Base-by-base conservation (phyloP, 2,888 invertebrate genomes). In the Ichneumon xanthorius region DNA sequence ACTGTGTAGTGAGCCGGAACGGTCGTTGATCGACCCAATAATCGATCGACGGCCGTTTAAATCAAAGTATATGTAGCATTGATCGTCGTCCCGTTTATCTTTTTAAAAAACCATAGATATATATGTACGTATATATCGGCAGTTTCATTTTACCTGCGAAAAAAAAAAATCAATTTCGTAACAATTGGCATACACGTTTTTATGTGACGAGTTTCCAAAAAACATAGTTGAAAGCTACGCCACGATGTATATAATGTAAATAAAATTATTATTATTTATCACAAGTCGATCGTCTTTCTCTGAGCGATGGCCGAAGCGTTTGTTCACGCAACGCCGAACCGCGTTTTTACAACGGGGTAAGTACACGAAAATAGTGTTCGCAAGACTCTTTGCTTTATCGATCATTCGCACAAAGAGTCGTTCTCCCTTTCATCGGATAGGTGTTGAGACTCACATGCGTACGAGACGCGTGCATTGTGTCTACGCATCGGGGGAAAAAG, bases 241-340 rank as follows among this genome's bases (percentile, higher is more conserved):
- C 78, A 65, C 75, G 55, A 65, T 83, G 83, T 86, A 83, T 33
- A 86, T 84, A 71, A 68, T 87, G 87, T 87, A 86, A 86, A 87
- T 87, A 77, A 87, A 82, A 88, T 87, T 85, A 87, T 88, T 88
- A 85, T 81, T 82, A 85, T 85, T 85, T 80, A 84, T 80, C 71
- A 75, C 63, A 65, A 16, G 9, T 19, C 22, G 4, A 55, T 58
- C 26, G 55, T 72, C 33, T 55, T 55, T 55, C 19, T 22, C 2
- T 11, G 19, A 19, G 55, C 55, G 9, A 22, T 19, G 22, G n/a
- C 22, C 19, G 19, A 55, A 9, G 19, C 19, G 3, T 11, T 9
- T 50, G 50, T 16, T 55, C 9, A 22, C 55, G 22, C 55, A 19
- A 11, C 22, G 22, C 1, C 9, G 40, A 22, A 2, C 3, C 53